Conservation (phyloP, 2,888 invertebrate genomes). For the Amblyteles armatorius region DNA sequence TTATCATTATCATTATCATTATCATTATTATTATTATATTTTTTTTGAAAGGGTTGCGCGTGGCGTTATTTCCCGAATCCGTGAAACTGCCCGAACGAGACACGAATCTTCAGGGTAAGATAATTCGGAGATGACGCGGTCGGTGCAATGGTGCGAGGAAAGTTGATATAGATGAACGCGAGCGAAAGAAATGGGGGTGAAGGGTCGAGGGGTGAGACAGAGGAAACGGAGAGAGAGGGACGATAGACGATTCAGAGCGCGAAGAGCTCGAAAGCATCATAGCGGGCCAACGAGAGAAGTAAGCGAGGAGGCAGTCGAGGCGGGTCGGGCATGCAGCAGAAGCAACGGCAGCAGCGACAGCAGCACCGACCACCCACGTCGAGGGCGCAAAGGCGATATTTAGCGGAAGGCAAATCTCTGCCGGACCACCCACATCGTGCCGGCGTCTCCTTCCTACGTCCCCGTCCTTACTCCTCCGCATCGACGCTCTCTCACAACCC, state of each 20-base stretch:
- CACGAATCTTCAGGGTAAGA: slow-evolving; percentile 38
- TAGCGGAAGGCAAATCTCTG: slow-evolving; percentile 84
- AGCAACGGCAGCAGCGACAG: slow-evolving; percentile 56
- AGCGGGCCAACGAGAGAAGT: slow-evolving; percentile 27
- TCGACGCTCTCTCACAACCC: slow-evolving; percentile 12
- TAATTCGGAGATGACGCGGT: background rate
- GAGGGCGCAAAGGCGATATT: slow-evolving; percentile 84
- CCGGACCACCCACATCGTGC: slow-evolving; percentile 82
- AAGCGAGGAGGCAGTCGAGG: slow-evolving; percentile 41
- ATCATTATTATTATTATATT: too few species aligned
- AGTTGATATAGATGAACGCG: slow-evolving; percentile 38
- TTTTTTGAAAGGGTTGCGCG: background rate
- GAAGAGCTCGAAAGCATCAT: slow-evolving; percentile 17
- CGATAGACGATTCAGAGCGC: slow-evolving; percentile 33
- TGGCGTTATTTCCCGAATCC: too few species aligned
- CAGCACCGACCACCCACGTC: slow-evolving; percentile 81
- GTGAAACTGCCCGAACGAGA: slow-evolving; percentile 66
- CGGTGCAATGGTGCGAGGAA: background rate
- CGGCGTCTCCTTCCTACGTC: slow-evolving; percentile 72
- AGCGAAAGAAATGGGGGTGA: slow-evolving; percentile 24
- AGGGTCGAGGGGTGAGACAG: background rate
- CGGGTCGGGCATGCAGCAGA: slow-evolving; percentile 45
- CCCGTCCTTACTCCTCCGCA: slow-evolving; percentile 27
- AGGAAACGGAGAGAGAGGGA: slow-evolving; percentile 17
- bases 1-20: too few species aligned